phyloP scores from a whole-genome alignment of 2,113 vertebrate species.

The Piprites chloris region DNA sequence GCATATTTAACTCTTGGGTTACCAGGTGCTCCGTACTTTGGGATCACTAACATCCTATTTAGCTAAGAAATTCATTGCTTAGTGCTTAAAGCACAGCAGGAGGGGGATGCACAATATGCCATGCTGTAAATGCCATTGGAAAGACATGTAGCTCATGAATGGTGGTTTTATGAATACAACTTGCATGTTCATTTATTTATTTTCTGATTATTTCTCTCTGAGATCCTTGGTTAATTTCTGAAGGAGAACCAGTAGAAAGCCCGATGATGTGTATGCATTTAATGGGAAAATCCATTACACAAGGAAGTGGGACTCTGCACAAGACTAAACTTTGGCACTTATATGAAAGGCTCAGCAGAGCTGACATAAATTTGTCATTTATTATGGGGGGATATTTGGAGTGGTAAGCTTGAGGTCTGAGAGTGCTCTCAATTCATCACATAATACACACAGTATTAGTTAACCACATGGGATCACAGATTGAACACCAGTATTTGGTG shows the following conservation, averaged over 20 bases:
- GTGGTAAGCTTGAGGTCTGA: background rate
- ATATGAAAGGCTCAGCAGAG: background rate
- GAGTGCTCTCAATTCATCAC: background rate
- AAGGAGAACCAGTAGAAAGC: background rate
- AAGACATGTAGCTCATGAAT: background rate
- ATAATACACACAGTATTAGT: background rate
- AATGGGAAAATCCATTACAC: background rate
- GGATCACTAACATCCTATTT: background rate
- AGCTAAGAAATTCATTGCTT: background rate
- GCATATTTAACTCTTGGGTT: background rate
- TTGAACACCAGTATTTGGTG: background rate
- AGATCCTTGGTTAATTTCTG: background rate
- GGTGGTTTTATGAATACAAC: background rate
- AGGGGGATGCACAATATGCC: background rate
- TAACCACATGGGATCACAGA: background rate
- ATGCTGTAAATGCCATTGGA: background rate
- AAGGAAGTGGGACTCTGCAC: background rate
- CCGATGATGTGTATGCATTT: background rate
- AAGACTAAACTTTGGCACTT: background rate
- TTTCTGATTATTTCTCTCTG: background rate
- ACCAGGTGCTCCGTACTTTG: background rate
- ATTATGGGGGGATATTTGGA: background rate
- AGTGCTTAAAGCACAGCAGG: background rate
- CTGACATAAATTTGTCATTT: background rate
- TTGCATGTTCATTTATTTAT: background rate